Evolutionary conservation across 2,888 invertebrate species (phyloP).

Genomic region (Aphodius sticticus): DNA sequence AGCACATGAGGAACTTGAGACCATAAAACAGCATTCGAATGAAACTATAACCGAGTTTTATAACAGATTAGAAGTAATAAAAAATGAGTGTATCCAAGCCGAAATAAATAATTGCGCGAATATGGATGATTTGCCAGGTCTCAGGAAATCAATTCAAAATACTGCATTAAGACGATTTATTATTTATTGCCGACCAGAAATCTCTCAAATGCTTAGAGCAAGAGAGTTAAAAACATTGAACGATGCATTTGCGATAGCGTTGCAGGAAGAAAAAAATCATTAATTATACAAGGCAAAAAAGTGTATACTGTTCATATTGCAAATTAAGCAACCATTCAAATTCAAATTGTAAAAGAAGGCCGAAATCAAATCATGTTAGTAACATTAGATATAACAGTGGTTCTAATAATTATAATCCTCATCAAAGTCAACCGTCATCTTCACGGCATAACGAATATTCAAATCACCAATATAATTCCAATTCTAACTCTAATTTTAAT

Average conservation of each 20-base stretch:
- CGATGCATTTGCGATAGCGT: background rate
- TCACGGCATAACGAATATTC: no score
- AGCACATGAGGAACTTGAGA: conserved; percentile 35
- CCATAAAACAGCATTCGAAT: conserved; percentile 32
- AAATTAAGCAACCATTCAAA: no score
- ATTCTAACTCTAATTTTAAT: no score
- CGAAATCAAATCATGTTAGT: no score
- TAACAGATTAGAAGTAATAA: conserved; percentile 36
- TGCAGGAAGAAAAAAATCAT: conserved; percentile 14
- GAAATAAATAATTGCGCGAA: conserved; percentile 7
- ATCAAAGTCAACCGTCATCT: no score
- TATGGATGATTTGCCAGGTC: conserved; percentile 22
- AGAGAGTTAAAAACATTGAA: background rate
- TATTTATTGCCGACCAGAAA: conserved; percentile 30
- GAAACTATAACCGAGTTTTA: conserved; percentile 36
- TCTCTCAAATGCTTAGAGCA: conserved; percentile 15
- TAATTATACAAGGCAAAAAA: conserved; percentile 12
- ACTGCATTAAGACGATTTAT: conserved; percentile 35
- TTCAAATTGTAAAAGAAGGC: no score
- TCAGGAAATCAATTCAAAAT: conserved; percentile 27
- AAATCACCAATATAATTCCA: no score
- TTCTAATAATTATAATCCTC: no score
- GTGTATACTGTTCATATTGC: background rate
- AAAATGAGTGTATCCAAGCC: conserved; percentile 35
- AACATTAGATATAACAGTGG: no score